These are phyloP conservation scores for Paedocypris micromegethes DNA, from an alignment of 2,797 vertebrate species.

Conservation along the genomic window DNA sequence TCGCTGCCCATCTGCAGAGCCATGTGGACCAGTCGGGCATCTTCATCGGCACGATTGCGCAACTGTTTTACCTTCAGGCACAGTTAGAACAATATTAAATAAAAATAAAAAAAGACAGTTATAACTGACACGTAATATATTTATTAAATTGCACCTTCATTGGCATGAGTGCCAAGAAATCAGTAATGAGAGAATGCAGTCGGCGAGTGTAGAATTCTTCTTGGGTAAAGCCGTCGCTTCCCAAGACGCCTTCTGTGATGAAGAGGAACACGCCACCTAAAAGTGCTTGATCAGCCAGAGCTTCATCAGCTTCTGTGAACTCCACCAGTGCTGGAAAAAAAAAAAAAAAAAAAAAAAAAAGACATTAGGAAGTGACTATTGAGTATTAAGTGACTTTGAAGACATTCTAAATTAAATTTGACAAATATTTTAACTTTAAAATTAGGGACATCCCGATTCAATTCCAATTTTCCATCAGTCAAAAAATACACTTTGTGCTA, in stretches of 20 bases:
- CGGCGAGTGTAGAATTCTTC: conserved; percentile 95
- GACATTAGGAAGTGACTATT: background rate
- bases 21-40: conserved; percentile 93
- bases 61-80: conserved; percentile 87
- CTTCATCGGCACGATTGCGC: conserved; percentile 93
- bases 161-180: conserved; percentile 97
- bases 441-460: too few species aligned
- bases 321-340: conserved; percentile 78
- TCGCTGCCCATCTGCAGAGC: conserved; percentile 94
- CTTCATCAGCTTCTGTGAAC: conserved; percentile 94
- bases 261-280: conserved; percentile 89
- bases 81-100: too few species aligned
- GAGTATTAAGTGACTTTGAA: too few species aligned
- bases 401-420: too few species aligned
- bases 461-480: too few species aligned
- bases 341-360: background rate
- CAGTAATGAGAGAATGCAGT: conserved; percentile 88
- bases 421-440: too few species aligned
- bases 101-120: background rate
- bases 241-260: conserved; percentile 86
- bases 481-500: too few species aligned
- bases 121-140: too few species aligned
- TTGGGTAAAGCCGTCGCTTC: conserved; percentile 81
- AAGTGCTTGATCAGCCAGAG: conserved; percentile 85
- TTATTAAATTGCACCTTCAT: conserved; percentile 79